Percentiles rank a stretch among this genome's conserved stretches.
Evolutionary conservation across 2,888 invertebrate species (phyloP).

Genomic region (Microplitis deprimator): DNA sequence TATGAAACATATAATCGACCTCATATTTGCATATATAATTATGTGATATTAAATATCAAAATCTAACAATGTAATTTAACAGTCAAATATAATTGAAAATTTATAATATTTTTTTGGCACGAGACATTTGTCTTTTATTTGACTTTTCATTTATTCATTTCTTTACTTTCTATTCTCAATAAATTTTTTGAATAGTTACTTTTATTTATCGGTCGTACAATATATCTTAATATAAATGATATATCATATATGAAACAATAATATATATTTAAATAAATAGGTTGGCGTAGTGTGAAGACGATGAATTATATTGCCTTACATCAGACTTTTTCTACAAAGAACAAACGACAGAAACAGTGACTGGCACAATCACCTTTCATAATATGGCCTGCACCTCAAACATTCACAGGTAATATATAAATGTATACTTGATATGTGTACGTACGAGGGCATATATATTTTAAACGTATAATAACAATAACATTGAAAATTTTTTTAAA

Average conservation of each 20-base stretch:
- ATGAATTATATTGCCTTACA: constrained; percentile 16
- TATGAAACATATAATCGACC: constrained; percentile 26
- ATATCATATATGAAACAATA: constrained; percentile 37
- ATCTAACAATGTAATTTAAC: constrained; percentile 12
- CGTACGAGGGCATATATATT: constrained; percentile 35
- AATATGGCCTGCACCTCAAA: constrained; percentile 48
- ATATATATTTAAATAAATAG: constrained; percentile 50
- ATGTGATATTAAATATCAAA: constrained; percentile 25
- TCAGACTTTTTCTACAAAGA: constrained; percentile 37
- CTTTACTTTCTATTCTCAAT: not conserved
- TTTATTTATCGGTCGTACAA: constrained; percentile 22
- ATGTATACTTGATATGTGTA: constrained; percentile 15
- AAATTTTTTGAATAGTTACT: not conserved
- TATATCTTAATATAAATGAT: constrained; percentile 35
- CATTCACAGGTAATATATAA: constrained; percentile 31
- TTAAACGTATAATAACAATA: not conserved
- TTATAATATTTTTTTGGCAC: constrained; percentile 35
- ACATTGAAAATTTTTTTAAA: constrained; percentile 32
- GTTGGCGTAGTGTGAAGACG: constrained; percentile 42
- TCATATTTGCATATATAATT: constrained; percentile 23
- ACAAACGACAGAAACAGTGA: constrained; percentile 29
- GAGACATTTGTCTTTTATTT: constrained; percentile 22
- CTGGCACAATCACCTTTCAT: constrained; percentile 31
- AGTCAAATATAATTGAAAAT: constrained; percentile 11
- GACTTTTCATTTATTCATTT: not conserved